A percentile compares a stretch with the other conserved stretches of the same genome.
Evolutionary conservation across 2,888 invertebrate genomes (phyloP).

Genomic region (Therioaphis trifolii): DNA sequence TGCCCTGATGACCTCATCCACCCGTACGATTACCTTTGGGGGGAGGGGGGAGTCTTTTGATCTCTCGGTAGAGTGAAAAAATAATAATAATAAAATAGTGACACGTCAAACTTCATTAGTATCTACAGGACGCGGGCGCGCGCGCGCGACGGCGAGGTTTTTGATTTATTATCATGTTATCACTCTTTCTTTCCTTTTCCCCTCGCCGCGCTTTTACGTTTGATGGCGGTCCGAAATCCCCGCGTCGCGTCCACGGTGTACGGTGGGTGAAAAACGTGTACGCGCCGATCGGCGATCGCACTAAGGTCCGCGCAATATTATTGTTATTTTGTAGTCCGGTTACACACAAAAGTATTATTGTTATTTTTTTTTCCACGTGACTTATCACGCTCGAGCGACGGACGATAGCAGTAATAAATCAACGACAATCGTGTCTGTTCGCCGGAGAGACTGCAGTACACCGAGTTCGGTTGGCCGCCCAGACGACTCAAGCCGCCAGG

Average conservation of each 20-base stretch:
- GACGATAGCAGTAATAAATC: too few species aligned
- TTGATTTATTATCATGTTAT: slow-evolving; percentile 29
- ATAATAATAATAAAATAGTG: slow-evolving; percentile 50
- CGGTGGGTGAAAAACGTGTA: background rate
- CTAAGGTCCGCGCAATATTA: too few species aligned
- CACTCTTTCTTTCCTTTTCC: background rate
- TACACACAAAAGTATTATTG: too few species aligned
- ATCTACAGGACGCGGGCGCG: background rate
- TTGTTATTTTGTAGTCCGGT: too few species aligned
- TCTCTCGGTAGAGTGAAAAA: slow-evolving; percentile 40
- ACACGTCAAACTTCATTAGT: slow-evolving; percentile 57
- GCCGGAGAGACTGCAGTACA: too few species aligned
- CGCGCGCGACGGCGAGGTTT: background rate
- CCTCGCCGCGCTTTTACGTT: background rate
- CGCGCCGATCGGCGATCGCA: background rate
- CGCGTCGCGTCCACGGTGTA: too few species aligned
- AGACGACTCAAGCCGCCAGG: too few species aligned
- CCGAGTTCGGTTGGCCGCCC: too few species aligned
- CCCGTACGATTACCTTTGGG: slow-evolving; percentile 11
- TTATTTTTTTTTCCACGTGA: too few species aligned
- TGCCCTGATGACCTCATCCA: slow-evolving; percentile 41
- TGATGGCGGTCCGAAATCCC: background rate
- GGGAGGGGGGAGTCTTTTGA: slow-evolving; percentile 18
- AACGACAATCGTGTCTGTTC: too few species aligned
- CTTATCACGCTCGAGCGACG: too few species aligned